phyloP scores from a whole-genome alignment of 2,888 invertebrate genomes.

The Leptopilina drosophilae region DNA sequence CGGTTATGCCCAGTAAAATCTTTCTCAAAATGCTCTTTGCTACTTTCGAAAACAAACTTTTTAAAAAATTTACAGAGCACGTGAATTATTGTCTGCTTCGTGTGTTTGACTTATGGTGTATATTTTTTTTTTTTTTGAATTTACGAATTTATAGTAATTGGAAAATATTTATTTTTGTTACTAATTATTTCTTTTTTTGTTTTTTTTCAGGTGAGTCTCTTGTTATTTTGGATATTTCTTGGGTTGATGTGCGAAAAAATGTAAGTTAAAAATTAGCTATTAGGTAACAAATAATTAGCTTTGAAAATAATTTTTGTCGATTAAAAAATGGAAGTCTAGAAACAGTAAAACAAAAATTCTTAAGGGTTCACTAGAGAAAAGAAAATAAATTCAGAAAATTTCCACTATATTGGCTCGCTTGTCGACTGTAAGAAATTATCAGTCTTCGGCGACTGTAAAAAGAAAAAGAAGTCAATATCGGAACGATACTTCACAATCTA shows the following conservation, averaged over 20 bases:
- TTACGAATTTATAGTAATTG: neutral
- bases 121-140: neutral
- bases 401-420: slow-evolving; percentile 24
- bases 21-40: slow-evolving; percentile 8
- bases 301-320: too few relatives aligned
- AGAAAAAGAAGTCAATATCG: neutral
- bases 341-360: slow-evolving; percentile 7
- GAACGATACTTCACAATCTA: slow-evolving; percentile 1
- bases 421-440: slow-evolving; percentile 34
- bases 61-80: slow-evolving; percentile 13
- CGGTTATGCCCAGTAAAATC: slow-evolving; percentile 28
- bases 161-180: neutral
- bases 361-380: neutral
- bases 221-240: too few relatives aligned
- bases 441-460: neutral
- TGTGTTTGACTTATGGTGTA: neutral
- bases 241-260: neutral
- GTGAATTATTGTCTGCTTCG: slow-evolving; percentile 3
- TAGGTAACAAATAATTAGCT: too few relatives aligned
- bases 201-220: slow-evolving; percentile 58
- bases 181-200: slow-evolving; percentile 44
- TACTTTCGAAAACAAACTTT: slow-evolving; percentile 11
- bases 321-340: too few relatives aligned
- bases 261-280: neutral
- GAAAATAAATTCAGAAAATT: slow-evolving; percentile 1